Evolutionary conservation across 2,888 invertebrate species (phyloP).

Genomic region (Latheticus oryzae): DNA sequence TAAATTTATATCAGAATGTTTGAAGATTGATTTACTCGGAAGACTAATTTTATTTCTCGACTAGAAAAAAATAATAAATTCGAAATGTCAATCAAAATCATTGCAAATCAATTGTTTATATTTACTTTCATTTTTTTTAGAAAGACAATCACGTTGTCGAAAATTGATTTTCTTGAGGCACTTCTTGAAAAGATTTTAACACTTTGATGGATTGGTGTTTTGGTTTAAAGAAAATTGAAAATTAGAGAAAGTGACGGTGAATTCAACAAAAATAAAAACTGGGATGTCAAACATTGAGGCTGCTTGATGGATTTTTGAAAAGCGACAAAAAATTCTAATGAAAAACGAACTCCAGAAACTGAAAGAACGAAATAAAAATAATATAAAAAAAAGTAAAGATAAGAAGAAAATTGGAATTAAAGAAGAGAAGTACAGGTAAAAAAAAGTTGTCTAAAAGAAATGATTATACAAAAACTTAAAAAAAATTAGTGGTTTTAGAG

Average conservation of each 20-base stretch:
- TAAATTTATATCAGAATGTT: constrained; percentile 15
- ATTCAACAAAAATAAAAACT: constrained; percentile 23
- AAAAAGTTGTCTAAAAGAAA: too few relatives aligned
- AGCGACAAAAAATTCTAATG: too few relatives aligned
- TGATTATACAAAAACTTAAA: too few relatives aligned
- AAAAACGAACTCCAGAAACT: too few relatives aligned
- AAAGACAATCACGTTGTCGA: constrained; percentile 12
- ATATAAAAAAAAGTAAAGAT: too few relatives aligned
- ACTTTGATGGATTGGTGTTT: neutral
- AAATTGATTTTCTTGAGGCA: too few relatives aligned
- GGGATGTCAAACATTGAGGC: constrained; percentile 21
- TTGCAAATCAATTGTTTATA: constrained; percentile 38
- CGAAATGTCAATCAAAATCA: constrained; percentile 38
- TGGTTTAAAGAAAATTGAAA: constrained; percentile 7
- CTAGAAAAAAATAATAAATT: constrained; percentile 23
- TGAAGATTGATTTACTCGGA: constrained; percentile 16
- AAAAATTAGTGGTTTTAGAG: too few relatives aligned
- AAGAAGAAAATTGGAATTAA: too few relatives aligned
- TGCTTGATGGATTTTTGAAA: constrained; percentile 18
- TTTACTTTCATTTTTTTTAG: constrained; percentile 38
- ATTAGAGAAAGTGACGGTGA: constrained; percentile 24
- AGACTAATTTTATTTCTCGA: constrained; percentile 22
- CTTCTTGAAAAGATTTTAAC: constrained; percentile 1
- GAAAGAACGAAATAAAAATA: too few relatives aligned
- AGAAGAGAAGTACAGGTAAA: too few relatives aligned